Evolutionary conservation across 2,797 vertebrate species (phyloP).

Genomic region (Arrhamphus sclerolepis): DNA sequence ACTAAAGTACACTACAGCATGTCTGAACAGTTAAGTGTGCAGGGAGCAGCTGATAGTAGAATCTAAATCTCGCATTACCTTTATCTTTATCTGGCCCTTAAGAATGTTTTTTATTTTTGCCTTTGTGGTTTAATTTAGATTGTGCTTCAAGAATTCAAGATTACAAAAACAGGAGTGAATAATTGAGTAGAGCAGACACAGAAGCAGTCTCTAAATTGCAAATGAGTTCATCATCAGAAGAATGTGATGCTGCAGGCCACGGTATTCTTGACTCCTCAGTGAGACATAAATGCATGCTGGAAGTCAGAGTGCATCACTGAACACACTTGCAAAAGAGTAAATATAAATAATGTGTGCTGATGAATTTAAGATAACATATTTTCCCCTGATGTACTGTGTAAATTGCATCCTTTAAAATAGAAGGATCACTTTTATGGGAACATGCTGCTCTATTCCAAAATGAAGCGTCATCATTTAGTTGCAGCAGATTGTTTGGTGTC

Average conservation of each 20-base stretch:
- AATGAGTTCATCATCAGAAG: conserved; percentile 70
- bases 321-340: conserved; percentile 17
- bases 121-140: conserved; percentile 25
- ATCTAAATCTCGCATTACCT: not conserved
- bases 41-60: conserved; percentile 1
- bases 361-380: conserved; percentile 38
- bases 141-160: conserved; percentile 20
- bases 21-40: not conserved
- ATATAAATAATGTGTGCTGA: conserved; percentile 28
- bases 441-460: conserved; percentile 12
- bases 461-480: conserved; percentile 33
- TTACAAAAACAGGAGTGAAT: conserved; percentile 56
- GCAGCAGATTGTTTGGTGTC: conserved; percentile 46
- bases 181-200: conserved; percentile 70
- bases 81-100: conserved; percentile 6
- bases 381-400: conserved; percentile 25
- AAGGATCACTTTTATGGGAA: conserved; percentile 24
- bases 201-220: conserved; percentile 75
- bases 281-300: conserved; percentile 26
- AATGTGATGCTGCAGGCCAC: conserved; percentile 57
- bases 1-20: not conserved
- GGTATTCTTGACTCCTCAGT: conserved; percentile 30
- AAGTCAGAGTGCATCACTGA: conserved; percentile 21
- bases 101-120: too few relatives aligned
- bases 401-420: conserved; percentile 49